Evolutionary conservation across 1,140 invertebrate species (phyloP).

Genomic region (Pseudobourletiella spinata): DNA sequence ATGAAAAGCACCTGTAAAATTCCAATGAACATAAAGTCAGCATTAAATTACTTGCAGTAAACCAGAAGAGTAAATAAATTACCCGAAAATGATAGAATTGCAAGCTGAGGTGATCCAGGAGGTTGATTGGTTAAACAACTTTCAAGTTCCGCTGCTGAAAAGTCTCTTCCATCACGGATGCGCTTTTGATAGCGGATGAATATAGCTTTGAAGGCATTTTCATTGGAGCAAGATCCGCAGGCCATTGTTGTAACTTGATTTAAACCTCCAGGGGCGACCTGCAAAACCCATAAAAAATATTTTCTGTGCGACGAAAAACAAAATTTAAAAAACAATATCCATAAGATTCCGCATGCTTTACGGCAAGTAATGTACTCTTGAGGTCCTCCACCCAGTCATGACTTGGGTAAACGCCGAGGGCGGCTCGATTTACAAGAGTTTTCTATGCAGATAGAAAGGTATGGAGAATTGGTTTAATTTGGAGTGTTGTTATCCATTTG

Average conservation of each 20-base stretch:
- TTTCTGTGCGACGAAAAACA: too few relatives aligned
- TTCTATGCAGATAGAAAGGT: constrained; percentile 57
- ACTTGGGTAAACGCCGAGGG: constrained; percentile 82
- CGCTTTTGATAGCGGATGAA: constrained; percentile 63
- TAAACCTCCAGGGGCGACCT: constrained; percentile 71
- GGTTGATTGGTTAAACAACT: constrained; percentile 73
- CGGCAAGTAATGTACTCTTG: constrained; percentile 57
- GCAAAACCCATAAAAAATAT: too few relatives aligned
- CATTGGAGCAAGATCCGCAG: constrained; percentile 93
- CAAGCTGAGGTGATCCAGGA: constrained; percentile 74
- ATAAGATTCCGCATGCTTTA: too few relatives aligned
- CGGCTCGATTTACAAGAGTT: constrained; percentile 82
- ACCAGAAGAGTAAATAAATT: too few relatives aligned
- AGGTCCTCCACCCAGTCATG: constrained; percentile 72
- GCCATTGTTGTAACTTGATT: constrained; percentile 87
- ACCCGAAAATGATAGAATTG: constrained; percentile 83
- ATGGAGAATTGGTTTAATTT: too few relatives aligned
- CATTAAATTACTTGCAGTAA: too few relatives aligned
- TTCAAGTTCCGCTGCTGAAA: constrained; percentile 66
- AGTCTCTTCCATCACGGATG: constrained; percentile 55
- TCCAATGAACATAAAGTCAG: too few relatives aligned
- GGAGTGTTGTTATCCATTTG: too few relatives aligned
- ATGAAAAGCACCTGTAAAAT: constrained; percentile 64
- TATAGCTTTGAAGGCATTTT: constrained; percentile 89
- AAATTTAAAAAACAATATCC: too few relatives aligned